These are phyloP conservation scores for Hypercompe scribonia DNA, from an alignment of 2,888 invertebrate genomes.

Conservation along the genomic window DNA sequence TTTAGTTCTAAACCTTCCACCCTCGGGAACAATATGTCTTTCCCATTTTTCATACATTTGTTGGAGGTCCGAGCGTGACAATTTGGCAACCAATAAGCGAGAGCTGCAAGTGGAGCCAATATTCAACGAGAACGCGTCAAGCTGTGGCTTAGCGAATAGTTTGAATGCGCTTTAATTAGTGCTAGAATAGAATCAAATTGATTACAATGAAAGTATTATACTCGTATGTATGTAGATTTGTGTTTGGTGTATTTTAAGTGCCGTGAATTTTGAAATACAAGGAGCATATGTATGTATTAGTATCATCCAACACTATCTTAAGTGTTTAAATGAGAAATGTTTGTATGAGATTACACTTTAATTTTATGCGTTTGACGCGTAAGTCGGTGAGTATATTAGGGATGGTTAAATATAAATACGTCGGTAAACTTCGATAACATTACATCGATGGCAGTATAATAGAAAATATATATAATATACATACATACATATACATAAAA, in stretches of 20 bases:
- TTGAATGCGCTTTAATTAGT: slow-evolving; percentile 22
- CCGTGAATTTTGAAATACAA: slow-evolving; percentile 4
- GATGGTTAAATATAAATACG: too few relatives aligned
- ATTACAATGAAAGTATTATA: neutral
- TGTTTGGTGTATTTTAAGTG: neutral
- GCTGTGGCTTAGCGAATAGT: slow-evolving; percentile 28
- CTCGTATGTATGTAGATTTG: neutral
- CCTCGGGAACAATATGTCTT: slow-evolving; percentile 52
- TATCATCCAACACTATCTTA: too few relatives aligned
- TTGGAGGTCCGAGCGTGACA: slow-evolving; percentile 48
- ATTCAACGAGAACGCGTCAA: slow-evolving; percentile 38
- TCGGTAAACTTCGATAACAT: too few relatives aligned
- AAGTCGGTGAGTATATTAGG: too few relatives aligned
- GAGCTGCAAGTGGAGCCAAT: slow-evolving; percentile 41
- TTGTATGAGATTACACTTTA: too few relatives aligned
- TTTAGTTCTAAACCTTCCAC: slow-evolving; percentile 17
- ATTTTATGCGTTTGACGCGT: too few relatives aligned
- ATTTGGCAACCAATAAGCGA: slow-evolving; percentile 60
- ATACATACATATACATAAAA: too few relatives aligned
- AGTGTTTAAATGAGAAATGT: too few relatives aligned
- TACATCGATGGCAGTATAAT: too few relatives aligned
- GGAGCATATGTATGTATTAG: too few relatives aligned
- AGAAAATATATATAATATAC: too few relatives aligned
- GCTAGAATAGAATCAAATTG: slow-evolving; percentile 5
- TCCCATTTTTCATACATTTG: slow-evolving; percentile 64